Percentiles rank a stretch among this genome's conserved stretches.
Evolutionary conservation across 2,888 invertebrate genomes (phyloP).

Genomic region (Lepas anatifera): DNA sequence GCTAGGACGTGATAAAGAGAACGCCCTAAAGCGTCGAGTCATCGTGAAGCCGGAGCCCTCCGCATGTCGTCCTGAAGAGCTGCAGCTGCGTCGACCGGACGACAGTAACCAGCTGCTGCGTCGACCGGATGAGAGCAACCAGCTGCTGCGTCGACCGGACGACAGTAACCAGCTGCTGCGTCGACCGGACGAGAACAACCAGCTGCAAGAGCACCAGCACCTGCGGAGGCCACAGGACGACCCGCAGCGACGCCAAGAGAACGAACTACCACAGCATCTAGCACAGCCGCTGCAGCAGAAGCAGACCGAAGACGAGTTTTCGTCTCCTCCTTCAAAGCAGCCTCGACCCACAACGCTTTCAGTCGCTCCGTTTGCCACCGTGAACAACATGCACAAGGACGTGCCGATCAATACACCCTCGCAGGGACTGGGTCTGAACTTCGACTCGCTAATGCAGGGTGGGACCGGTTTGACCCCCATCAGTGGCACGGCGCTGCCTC

Average conservation of each 20-base stretch:
- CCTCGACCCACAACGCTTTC: slow-evolving; percentile 35
- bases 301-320: too few species aligned
- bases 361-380: slow-evolving; percentile 31
- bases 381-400: slow-evolving; percentile 35
- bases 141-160: too few species aligned
- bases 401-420: slow-evolving; percentile 69
- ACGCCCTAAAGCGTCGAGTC: not conserved
- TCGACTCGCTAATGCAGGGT: slow-evolving; percentile 84
- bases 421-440: slow-evolving; percentile 68
- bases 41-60: not conserved
- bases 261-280: too few species aligned
- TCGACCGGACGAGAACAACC: not conserved
- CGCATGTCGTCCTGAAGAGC: not conserved
- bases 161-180: not conserved
- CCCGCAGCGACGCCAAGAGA: too few species aligned
- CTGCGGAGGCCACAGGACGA: too few species aligned
- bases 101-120: too few species aligned
- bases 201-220: too few species aligned
- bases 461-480: slow-evolving; percentile 86
- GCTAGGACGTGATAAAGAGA: not conserved
- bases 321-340: not conserved
- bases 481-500: slow-evolving; percentile 30
- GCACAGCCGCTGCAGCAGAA: slow-evolving; percentile 2
- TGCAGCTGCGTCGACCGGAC: not conserved
- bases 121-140: too few species aligned